These are phyloP conservation scores for Xiphophorus couchianus DNA, from an alignment of 2,113 vertebrate genomes.

Conservation along the genomic window DNA sequence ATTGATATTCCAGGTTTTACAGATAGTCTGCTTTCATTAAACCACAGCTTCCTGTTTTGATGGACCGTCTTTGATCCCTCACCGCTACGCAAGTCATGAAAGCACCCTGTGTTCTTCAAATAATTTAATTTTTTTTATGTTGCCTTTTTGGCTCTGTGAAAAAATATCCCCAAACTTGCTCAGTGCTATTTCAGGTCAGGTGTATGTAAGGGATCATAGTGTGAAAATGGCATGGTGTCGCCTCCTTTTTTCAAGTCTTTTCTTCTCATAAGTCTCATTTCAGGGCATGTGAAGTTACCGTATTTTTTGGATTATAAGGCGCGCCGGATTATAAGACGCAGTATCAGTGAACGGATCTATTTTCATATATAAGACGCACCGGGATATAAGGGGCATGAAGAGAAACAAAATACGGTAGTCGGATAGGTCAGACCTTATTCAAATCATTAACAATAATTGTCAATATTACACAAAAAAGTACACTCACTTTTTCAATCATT, in stretches of 20 bases:
- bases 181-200: not conserved
- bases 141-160: not conserved
- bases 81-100: not conserved
- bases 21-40: not conserved
- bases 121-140: not conserved
- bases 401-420: too few species aligned
- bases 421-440: too few species aligned
- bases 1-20: not conserved
- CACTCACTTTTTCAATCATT: too few species aligned
- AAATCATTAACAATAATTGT: too few species aligned
- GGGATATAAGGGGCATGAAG: too few species aligned
- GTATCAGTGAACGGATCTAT: too few species aligned
- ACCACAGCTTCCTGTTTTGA: not conserved
- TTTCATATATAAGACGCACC: too few species aligned
- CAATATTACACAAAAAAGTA: too few species aligned
- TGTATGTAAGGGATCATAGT: not conserved
- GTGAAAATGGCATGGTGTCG: constrained; percentile 1
- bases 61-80: not conserved
- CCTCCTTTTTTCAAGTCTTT: not conserved
- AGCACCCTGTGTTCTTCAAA: constrained; percentile 20
- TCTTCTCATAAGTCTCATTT: not conserved
- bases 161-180: constrained; percentile 8
- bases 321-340: too few species aligned
- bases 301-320: too few species aligned
- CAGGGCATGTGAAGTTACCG: too few species aligned